Evolutionary conservation across 2,888 invertebrate species (phyloP), one percentile per base, ranked within the genome.

Genomic region (Ashinkailepas kermadecensis): DNA sequence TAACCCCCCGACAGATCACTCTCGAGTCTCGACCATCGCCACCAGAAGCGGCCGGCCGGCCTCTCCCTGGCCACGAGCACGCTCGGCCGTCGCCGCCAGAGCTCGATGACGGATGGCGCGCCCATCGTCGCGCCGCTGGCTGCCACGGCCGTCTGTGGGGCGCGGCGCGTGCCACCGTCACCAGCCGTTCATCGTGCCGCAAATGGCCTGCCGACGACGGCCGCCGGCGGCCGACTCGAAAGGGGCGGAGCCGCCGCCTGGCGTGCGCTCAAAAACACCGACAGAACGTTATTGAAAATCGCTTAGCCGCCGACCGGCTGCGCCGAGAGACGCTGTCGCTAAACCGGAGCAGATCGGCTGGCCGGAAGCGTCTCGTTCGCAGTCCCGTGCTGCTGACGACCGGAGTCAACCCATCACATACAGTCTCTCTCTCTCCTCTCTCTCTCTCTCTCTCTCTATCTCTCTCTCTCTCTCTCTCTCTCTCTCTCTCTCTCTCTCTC

Each of bases 141-240:
- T 13, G 67, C 67, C 67, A 15, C 18, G 6, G 67, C 10, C 67
- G 25, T 23, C 10, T 67, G 25, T 11, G 67, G 11, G 25, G 25
- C 67, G 67, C 9, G 25, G 67, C 25, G 10, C 25, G 67, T 25
- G 25, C 25, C 67, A 67, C 67, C 67, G 67, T 23, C n/a, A 23
- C 25, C 25, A 67, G 25, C 13, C 67, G 67, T 67, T 67, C 67
- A 67, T 67, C 67, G 25, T 67, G 25, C 25, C 9, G 11, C 9
- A 67, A 67, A 67, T 67, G 67, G 67, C 25, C 67, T 67, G 67
- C 67, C 25, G 67, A 7, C 67, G 67, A 67, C 67, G 67, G 67
- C 12, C 25, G 12, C 1, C 67, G 67, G 67, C 67, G n/a, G 67
- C n/a, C 67, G 67, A 67, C 67, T 67, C 67, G 67, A 67, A 67